Evolutionary conservation across 2,888 invertebrate genomes (phyloP), one percentile per base, ranked within the genome.

Genomic region (Agrotis exclamationis): DNA sequence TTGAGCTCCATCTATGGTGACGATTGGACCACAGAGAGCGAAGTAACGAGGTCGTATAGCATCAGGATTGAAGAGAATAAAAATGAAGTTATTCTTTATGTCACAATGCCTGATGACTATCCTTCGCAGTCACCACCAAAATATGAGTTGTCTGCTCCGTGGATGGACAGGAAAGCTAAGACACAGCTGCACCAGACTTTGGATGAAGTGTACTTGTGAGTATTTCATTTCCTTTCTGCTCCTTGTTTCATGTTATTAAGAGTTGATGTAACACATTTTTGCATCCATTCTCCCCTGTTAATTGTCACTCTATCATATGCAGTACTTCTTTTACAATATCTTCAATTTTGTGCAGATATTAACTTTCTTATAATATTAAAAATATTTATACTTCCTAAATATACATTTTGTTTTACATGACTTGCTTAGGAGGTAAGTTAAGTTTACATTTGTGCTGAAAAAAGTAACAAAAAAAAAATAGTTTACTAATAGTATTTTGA

Each of bases 121-220:
- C 98, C 98, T 0, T 94, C 95, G 1, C 85, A 93, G 47, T 91
- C 96, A 0, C 97, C 98, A 2, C 98, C 98, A 0, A 96, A 94
- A 76, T 98, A 97, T 90, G 97, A 97, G 87, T 86, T 98, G 51
- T 97, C 97, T 64, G 98, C 98, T 0, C 98, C 98, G 0, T 97
- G 97, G 96, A 95, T 98, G 91, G 95, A 96, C 63, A 95, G 97
- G 64, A 92, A 96, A 53, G 96, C 96, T 53, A 97, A 97, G 87
- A 93, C 94, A 74, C 88, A 93, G 47, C 92, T 98, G 1, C 95
- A 96, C 69, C 90, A 92, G 71, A 93, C 96, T 24, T 94, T 98
- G 85, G 96, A 97, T 84, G 96, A 97, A 84, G 96, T 98, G 79
- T 98, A 97, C 92, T 93, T 97, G 98, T 98, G 96, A 96, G 97